Conservation (phyloP, 2,797 vertebrate species). For the Notolepis coatsorum region DNA sequence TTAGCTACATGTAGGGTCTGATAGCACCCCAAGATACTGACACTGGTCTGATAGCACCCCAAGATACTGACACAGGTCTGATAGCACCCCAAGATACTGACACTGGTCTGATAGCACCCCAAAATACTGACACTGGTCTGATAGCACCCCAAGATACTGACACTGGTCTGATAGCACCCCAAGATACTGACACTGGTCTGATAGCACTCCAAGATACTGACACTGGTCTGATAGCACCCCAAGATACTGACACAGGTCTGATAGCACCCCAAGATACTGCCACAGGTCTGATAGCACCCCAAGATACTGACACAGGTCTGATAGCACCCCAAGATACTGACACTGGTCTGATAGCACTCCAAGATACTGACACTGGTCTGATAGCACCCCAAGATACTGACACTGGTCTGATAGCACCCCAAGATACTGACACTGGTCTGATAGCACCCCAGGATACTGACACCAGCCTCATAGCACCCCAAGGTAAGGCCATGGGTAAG, state of each 20-base stretch:
- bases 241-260: conserved; percentile 1
- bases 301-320: conserved; percentile 1
- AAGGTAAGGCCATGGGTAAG: not conserved
- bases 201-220: too few relatives aligned
- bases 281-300: not conserved
- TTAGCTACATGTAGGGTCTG: conserved; percentile 3
- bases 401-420: not conserved
- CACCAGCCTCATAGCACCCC: not conserved
- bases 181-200: not conserved
- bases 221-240: too few relatives aligned
- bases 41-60: not conserved
- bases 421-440: not conserved
- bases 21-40: conserved; percentile 4
- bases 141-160: conserved; percentile 9
- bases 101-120: not conserved
- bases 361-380: too few relatives aligned
- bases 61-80: not conserved
- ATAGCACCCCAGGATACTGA: conserved; percentile 3
- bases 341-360: conserved; percentile 16
- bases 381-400: conserved; percentile 3
- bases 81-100: conserved; percentile 9
- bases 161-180: not conserved
- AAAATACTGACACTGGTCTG: not conserved
- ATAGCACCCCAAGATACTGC: not conserved
- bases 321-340: not conserved